Conservation (phyloP, 2,797 vertebrate genomes). For the Heliangelus exortis region DNA sequence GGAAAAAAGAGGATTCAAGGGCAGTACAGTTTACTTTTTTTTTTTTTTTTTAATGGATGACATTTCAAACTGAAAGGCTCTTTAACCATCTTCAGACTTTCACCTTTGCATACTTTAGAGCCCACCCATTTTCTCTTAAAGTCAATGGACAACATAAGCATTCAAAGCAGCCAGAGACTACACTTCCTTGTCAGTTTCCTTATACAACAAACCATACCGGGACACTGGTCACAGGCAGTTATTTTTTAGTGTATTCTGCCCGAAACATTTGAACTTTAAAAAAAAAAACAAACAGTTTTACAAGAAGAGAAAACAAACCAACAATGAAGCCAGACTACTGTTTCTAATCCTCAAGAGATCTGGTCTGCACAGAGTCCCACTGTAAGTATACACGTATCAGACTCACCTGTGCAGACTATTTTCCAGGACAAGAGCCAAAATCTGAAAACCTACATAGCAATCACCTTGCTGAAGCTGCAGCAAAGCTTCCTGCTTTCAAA, state of each 20-base stretch:
- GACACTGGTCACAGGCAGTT: fast-evolving
- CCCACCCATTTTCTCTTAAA: background rate
- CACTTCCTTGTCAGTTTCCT: background rate
- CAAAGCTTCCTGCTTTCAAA: background rate
- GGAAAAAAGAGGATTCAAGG: background rate
- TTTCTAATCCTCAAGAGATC: background rate
- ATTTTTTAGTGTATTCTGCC: background rate
- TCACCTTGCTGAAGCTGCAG: background rate
- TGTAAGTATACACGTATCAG: fast-evolving
- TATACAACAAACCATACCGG: background rate
- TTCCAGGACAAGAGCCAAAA: background rate
- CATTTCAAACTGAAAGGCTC: background rate
- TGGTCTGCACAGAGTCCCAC: background rate
- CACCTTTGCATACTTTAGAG: background rate
- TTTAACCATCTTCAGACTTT: background rate
- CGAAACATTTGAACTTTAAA: background rate
- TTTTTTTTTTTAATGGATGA: background rate
- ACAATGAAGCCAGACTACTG: background rate
- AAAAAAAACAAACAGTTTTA: background rate
- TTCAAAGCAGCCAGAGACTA: background rate
- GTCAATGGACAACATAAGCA: background rate
- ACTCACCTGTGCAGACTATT: background rate
- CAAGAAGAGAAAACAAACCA: background rate
- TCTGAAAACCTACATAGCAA: background rate
- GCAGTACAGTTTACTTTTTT: fast-evolving